phyloP scores from a whole-genome alignment of 2,888 invertebrate species.

The Drosophila anomalipes region DNA sequence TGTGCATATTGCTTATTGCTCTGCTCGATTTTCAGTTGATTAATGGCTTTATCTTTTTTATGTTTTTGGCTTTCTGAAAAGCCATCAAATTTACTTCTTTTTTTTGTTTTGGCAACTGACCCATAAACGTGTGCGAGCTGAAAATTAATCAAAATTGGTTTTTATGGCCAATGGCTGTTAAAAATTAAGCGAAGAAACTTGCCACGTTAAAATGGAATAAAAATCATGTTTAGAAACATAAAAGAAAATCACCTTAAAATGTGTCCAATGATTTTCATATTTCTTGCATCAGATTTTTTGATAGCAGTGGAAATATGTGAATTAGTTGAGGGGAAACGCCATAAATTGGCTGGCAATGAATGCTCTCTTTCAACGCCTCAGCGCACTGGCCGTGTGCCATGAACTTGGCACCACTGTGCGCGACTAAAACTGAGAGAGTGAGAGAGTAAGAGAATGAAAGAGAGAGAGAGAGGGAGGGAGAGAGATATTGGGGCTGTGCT shows the following conservation, averaged over 20 bases:
- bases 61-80: slow-evolving; percentile 17
- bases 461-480: neutral
- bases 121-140: slow-evolving; percentile 34
- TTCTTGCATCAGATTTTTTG: slow-evolving; percentile 20
- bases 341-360: slow-evolving; percentile 50
- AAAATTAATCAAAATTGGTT: slow-evolving; percentile 46
- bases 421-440: slow-evolving; percentile 25
- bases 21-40: slow-evolving; percentile 15
- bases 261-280: slow-evolving; percentile 21
- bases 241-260: slow-evolving; percentile 35
- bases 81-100: slow-evolving; percentile 1
- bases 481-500: slow-evolving; percentile 1
- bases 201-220: slow-evolving; percentile 20
- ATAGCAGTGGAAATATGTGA: slow-evolving; percentile 18
- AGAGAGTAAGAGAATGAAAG: neutral
- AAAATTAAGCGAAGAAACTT: slow-evolving; percentile 20
- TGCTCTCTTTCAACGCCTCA: slow-evolving; percentile 12
- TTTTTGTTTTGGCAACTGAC: slow-evolving; percentile 22
- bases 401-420: slow-evolving; percentile 71
- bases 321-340: slow-evolving; percentile 25
- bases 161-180: slow-evolving; percentile 9
- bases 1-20: neutral
- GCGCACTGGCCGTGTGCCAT: slow-evolving; percentile 54
- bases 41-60: slow-evolving; percentile 19
- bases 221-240: slow-evolving; percentile 27